phyloP scores from a whole-genome alignment of 2,888 invertebrate genomes.

The Ichneumoninae sp. region DNA sequence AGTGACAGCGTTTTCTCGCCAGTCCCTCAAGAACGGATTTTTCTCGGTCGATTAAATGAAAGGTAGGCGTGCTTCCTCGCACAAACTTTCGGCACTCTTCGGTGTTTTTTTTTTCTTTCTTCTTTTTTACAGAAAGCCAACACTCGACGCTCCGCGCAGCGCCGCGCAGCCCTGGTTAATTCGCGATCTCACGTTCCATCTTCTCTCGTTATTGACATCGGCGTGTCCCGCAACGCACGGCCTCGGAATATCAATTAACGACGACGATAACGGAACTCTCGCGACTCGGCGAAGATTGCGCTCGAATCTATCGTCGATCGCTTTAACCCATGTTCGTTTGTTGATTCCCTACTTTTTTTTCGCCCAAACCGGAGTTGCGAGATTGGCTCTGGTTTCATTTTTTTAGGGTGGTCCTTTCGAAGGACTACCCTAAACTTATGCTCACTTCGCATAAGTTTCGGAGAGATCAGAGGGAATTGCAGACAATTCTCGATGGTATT shows the following conservation, averaged over 20 bases:
- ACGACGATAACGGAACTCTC: conserved; percentile 69
- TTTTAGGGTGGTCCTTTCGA: too few relatives aligned
- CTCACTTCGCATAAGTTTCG: too few relatives aligned
- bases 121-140: too few relatives aligned
- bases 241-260: conserved; percentile 70
- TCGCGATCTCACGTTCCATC: conserved; percentile 8
- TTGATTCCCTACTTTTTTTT: too few relatives aligned
- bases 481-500: too few relatives aligned
- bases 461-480: too few relatives aligned
- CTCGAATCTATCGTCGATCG: neutral
- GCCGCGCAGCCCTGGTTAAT: neutral
- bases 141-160: too few relatives aligned
- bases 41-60: conserved; percentile 74
- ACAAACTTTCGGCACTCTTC: too few relatives aligned
- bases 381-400: too few relatives aligned
- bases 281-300: conserved; percentile 42
- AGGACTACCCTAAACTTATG: too few relatives aligned
- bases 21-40: conserved; percentile 25
- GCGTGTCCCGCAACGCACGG: conserved; percentile 52
- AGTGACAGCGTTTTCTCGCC: neutral
- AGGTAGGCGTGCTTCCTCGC: conserved; percentile 72
- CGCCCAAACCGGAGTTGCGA: too few relatives aligned
- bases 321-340: too few relatives aligned
- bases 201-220: conserved; percentile 16
- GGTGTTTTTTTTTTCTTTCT: neutral